Conservation (phyloP, 2,113 vertebrate species). For the Manacus vitellinus region DNA sequence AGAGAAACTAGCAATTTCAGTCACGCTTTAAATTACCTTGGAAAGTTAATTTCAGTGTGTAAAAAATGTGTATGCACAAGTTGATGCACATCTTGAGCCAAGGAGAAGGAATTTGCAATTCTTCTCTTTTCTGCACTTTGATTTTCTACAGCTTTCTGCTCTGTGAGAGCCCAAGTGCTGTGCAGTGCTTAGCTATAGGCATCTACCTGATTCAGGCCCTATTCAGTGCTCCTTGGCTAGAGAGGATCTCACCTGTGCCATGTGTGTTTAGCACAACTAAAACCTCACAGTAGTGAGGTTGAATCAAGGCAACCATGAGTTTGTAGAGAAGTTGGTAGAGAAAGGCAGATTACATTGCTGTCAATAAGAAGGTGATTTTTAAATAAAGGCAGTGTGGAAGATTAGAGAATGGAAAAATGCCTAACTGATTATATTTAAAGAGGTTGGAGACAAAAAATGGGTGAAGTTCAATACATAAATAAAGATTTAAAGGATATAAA, state of each 20-base stretch:
- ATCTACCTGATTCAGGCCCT: neutral
- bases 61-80: accelerated
- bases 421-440: neutral
- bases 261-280: neutral
- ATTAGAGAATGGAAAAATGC: neutral
- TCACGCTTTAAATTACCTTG: neutral
- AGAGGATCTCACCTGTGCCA: neutral
- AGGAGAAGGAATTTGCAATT: neutral
- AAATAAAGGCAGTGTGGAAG: neutral
- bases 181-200: neutral
- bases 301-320: neutral
- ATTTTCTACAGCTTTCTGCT: neutral
- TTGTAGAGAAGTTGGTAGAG: neutral
- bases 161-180: neutral
- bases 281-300: neutral
- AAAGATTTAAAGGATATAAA: neutral
- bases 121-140: neutral
- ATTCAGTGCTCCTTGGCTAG: neutral
- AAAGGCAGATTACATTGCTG: neutral
- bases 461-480: neutral
- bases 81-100: neutral
- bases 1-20: neutral
- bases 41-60: neutral
- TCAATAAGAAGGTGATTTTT: neutral
- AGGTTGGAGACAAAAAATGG: neutral